Evolutionary conservation across 2,888 invertebrate genomes (phyloP), one percentile per base, ranked within the genome.

Genomic region (Sesia apiformis): DNA sequence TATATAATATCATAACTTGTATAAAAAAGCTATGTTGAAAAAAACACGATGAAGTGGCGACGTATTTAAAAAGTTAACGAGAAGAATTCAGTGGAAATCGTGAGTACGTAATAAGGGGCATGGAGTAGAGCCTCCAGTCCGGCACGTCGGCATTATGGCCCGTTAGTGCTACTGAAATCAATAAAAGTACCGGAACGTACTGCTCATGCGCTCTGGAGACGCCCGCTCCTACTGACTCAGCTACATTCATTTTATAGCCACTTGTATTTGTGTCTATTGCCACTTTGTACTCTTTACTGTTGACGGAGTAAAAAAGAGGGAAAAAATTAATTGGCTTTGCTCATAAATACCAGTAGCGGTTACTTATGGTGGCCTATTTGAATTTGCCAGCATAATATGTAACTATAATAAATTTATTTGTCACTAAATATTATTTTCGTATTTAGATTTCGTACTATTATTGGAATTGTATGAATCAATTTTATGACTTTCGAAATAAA

Each of bases 161-260:
- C 91, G 91, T 91, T 91, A 91, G 90, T 90, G 91, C 92, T 91
- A 91, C 92, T 91, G 92, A 91, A 92, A 92, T 92, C 92, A 92
- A 92, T 92, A 92, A 92, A 92, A 92, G 91, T 90, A 80, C 86
- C 83, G 78, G 89, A 90, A 90, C 89, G 87, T 86, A 86, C 88
- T 80, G 90, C 89, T 81, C 90, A 90, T 90, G 90, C 90, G 90
- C 89, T 77, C 64, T 78, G 65, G 68, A 72, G 67, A 68, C 70
- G 65, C 70, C 70, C 72, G 69, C 70, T 72, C 76, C 66, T 63
- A 84, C 85, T 84, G 88, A 89, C 74, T 87, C 86, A 86, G 88
- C 88, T 85, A 87, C 85, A 85, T 84, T 86, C 78, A 75, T 83
- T 87, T 89, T 87, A 89, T 88, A 84, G 86, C 81, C 88, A 86